Conservation (phyloP, 2,888 invertebrate species). For the Luperina nickerlii region DNA sequence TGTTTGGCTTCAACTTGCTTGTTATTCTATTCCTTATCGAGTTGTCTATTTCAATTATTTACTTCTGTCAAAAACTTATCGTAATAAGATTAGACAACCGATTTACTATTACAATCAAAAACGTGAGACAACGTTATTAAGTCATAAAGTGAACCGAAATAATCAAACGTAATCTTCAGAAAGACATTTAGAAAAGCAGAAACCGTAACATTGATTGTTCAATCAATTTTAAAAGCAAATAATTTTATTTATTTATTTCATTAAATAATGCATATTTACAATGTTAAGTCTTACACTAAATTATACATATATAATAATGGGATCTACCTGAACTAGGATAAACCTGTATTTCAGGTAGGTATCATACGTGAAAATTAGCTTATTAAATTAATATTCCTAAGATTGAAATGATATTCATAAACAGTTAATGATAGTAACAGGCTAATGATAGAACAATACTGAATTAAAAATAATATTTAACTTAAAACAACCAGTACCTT, state of each 20-base stretch:
- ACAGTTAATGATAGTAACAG: no score
- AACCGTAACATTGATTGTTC: constrained; percentile 44
- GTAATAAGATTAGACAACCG: constrained; percentile 12
- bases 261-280: no score
- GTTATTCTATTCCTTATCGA: background rate
- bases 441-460: no score
- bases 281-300: no score
- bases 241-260: constrained; percentile 21
- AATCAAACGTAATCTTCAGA: constrained; percentile 40
- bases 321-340: no score
- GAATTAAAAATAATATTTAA: no score
- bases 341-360: no score
- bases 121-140: constrained; percentile 42
- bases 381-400: no score
- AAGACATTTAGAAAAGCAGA: constrained; percentile 31
- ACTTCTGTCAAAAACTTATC: constrained; percentile 8
- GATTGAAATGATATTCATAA: no score
- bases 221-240: constrained; percentile 55
- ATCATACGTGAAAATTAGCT: no score
- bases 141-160: constrained; percentile 39
- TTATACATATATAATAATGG: no score
- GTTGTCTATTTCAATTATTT: background rate
- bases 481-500: no score
- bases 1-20: background rate
- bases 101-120: constrained; percentile 21